Evolutionary conservation across 2,113 vertebrate species (phyloP).

Genomic region (Burhinus oedicnemus): DNA sequence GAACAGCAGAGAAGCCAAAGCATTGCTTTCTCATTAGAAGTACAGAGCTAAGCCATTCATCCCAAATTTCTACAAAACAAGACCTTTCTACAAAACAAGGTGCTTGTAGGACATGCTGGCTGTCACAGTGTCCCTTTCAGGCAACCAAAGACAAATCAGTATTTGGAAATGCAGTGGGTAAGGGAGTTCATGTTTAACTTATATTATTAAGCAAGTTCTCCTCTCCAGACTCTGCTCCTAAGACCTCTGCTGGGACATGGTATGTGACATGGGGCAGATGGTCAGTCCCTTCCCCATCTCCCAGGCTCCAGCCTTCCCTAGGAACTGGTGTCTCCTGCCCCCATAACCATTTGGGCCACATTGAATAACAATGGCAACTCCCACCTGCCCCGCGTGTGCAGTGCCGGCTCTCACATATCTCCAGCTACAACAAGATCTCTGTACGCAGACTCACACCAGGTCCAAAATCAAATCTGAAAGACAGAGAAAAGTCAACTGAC

Average conservation of each 20-base stretch:
- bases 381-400: fast-evolving
- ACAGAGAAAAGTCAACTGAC: neutral
- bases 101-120: neutral
- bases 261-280: too few species aligned
- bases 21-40: neutral
- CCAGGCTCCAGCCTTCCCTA: neutral
- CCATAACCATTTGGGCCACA: neutral
- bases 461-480: neutral
- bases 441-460: neutral
- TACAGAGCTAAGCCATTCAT: neutral
- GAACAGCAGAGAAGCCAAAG: neutral
- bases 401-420: neutral
- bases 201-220: neutral
- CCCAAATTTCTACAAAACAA: neutral
- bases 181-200: neutral
- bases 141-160: neutral
- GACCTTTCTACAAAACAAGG: too few species aligned
- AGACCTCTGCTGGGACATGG: neutral
- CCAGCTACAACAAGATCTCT: neutral
- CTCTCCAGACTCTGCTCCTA: neutral
- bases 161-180: neutral
- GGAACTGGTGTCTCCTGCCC: neutral
- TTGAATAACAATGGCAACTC: fast-evolving
- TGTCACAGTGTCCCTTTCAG: neutral
- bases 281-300: neutral